Percentiles rank a stretch among this genome's conserved stretches.
These are phyloP conservation scores for Brachionus rubens DNA, from an alignment of 1,140 invertebrate species.

Conservation along the genomic window DNA sequence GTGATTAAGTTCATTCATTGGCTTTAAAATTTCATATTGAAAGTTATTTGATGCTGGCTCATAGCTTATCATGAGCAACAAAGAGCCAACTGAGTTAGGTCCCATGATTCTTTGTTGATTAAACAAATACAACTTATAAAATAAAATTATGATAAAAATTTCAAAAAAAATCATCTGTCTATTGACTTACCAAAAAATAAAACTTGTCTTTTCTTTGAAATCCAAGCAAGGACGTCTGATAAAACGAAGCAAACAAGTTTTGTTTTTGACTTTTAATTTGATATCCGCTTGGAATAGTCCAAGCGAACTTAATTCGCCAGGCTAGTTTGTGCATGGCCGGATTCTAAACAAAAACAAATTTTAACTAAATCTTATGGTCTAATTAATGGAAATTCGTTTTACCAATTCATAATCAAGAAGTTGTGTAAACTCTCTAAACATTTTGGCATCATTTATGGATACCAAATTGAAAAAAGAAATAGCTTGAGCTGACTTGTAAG, in stretches of 20 bases:
- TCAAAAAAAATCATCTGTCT: background rate
- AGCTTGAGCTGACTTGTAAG: background rate
- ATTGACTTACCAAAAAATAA: conserved; percentile 12
- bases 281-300: conserved; percentile 31
- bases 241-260: background rate
- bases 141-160: background rate
- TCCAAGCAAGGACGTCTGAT: background rate
- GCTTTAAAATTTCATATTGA: conserved; percentile 27
- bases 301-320: conserved; percentile 32
- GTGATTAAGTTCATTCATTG: conserved; percentile 1
- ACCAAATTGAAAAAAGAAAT: conserved; percentile 37
- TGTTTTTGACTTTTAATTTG: background rate
- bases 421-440: background rate
- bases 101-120: background rate
- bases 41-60: background rate
- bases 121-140: conserved; percentile 5
- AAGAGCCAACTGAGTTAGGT: background rate
- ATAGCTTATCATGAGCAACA: background rate
- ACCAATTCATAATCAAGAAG: conserved; percentile 22
- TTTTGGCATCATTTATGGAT: background rate
- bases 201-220: conserved; percentile 42
- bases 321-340: background rate
- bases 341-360: background rate
- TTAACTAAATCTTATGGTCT: background rate
- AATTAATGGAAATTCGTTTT: background rate